Percentiles rank a stretch among this genome's conserved stretches.
phyloP scores from a whole-genome alignment of 2,888 invertebrate genomes.

The Orchestes rusci region DNA sequence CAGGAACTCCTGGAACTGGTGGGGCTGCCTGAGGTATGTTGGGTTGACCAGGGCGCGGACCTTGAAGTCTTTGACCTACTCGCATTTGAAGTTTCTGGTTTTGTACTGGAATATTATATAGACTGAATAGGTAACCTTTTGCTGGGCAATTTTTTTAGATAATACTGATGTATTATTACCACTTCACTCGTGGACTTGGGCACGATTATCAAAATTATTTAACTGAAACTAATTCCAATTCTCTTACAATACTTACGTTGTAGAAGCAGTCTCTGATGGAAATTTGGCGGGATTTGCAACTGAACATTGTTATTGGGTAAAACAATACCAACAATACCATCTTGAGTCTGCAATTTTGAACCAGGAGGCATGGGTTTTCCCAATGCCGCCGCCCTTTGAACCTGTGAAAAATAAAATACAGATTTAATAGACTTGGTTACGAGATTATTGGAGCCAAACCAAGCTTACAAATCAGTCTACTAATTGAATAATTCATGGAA shows the following conservation, averaged over 20 bases:
- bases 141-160: too few species aligned
- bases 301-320: constrained; percentile 56
- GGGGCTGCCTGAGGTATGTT: constrained; percentile 16
- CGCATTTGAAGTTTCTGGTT: constrained; percentile 43
- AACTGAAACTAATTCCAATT: neutral
- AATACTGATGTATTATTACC: too few species aligned
- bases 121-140: too few species aligned
- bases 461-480: too few species aligned
- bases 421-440: too few species aligned
- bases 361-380: constrained; percentile 51
- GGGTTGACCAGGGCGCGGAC: constrained; percentile 33
- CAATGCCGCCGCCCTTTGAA: constrained; percentile 59
- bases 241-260: constrained; percentile 34
- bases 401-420: constrained; percentile 37
- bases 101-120: constrained; percentile 40
- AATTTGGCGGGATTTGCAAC: constrained; percentile 48
- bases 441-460: too few species aligned
- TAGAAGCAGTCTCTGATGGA: constrained; percentile 37
- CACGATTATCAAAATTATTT: too few species aligned
- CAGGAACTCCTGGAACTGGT: constrained; percentile 18
- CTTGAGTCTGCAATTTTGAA: constrained; percentile 49
- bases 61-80: constrained; percentile 29
- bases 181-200: too few species aligned
- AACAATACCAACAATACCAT: constrained; percentile 60
- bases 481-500: too few species aligned